Evolutionary conservation across 2,113 vertebrate species (phyloP), one percentile per base, ranked within the genome.

Genomic region (Pseudopodoces humilis): DNA sequence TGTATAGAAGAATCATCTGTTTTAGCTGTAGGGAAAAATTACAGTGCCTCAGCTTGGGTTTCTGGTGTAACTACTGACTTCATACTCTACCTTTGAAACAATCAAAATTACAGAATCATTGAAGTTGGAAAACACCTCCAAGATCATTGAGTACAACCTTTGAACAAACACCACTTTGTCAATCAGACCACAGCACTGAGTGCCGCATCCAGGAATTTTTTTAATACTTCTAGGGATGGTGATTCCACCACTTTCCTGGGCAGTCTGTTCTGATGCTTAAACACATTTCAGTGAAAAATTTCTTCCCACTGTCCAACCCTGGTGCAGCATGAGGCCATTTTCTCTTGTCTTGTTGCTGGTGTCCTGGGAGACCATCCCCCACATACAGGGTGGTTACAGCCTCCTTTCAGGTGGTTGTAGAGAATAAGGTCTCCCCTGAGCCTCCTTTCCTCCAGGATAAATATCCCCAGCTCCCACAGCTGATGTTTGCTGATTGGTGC

Each of bases 61-160:
- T 82, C 52, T 72, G 69, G n/a, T 46, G 4, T 46, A 84, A 56
- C 22, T 52, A 68, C 41, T 33, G 46, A 92, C 44, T 15, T 88
- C 28, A 31, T 10, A 33, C 10, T 37, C 25, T 28, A 64, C 25
- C 63, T 70, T 6, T 64, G 43, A 91, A 88, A 56, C 28, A 79
- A 79, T 16, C 31, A 43, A 41, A 63, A 64, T 18, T 10, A 31
- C 21, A 75, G 30, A 68, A 83, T 55, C 30, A 76, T 35, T 43
- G 11, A 62, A 8, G 17, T 8, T 62, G 35, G 25, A 63, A 76
- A 55, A 76, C 39, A 74, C 23, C 37, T 39, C 37, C 46, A 88
- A 52, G 15, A 53, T 22, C 16, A 39, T 17, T 0, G 0, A 75
- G 33, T 30, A 33, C 19, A 76, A 47, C 47, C 4, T 75, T 15